Conservation (phyloP, 2,113 vertebrate genomes). For the Seriola rivoliana region DNA sequence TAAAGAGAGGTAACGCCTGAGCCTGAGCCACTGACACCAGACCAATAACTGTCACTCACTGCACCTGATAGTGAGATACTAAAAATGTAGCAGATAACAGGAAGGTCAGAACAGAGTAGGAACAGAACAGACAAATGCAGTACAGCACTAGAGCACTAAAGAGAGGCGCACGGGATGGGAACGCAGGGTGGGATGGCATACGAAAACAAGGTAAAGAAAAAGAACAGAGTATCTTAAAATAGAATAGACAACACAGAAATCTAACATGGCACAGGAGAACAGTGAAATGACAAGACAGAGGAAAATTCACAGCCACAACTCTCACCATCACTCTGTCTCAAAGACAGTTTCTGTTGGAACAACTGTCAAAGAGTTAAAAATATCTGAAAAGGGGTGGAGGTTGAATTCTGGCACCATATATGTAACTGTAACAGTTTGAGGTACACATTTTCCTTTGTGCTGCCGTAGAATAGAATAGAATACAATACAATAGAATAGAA, state of each 20-base stretch:
- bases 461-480: background rate
- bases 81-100: conserved; percentile 66
- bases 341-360: conserved; percentile 10
- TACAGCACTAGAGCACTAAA: background rate
- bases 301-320: conserved; percentile 1
- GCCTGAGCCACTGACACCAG: conserved; percentile 77
- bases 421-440: conserved; percentile 3
- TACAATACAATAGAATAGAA: background rate
- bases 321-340: conserved; percentile 6
- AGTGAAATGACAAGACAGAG: conserved; percentile 31
- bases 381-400: conserved; percentile 7
- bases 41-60: conserved; percentile 83
- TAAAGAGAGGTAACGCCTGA: conserved; percentile 77
- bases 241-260: conserved; percentile 10
- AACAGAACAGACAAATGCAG: conserved; percentile 14
- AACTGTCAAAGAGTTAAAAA: conserved; percentile 48
- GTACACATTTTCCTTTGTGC: background rate
- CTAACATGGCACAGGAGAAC: background rate
- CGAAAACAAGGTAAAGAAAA: background rate
- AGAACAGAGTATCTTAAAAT: background rate
- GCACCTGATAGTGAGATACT: conserved; percentile 73
- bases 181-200: conserved; percentile 13
- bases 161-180: conserved; percentile 3
- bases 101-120: conserved; percentile 51
- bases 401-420: conserved; percentile 10